Evolutionary conservation across 2,113 vertebrate species (phyloP).

Genomic region (Sitta europaea): DNA sequence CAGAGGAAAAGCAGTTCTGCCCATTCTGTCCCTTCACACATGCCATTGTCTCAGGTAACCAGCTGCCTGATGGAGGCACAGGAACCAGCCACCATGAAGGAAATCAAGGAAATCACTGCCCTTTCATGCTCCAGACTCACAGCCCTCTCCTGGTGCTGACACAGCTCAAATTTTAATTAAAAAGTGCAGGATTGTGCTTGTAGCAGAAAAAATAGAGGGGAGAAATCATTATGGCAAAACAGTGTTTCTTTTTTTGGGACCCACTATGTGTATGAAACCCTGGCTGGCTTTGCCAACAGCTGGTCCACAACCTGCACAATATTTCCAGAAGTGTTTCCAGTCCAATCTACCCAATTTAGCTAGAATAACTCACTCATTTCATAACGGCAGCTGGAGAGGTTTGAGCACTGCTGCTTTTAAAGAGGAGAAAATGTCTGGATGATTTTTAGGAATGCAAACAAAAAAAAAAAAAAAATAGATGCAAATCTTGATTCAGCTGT

Average conservation of each 20-base stretch:
- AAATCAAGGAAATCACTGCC: neutral
- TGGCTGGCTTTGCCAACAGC: slow-evolving; percentile 28
- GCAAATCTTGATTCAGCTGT: neutral
- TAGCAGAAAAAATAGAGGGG: neutral
- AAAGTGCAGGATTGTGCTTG: neutral
- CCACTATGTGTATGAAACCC: neutral
- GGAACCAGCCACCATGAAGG: neutral
- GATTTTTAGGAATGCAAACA: slow-evolving; percentile 49
- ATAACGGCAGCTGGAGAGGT: slow-evolving; percentile 20
- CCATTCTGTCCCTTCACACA: neutral
- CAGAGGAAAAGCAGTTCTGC: neutral
- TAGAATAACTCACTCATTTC: slow-evolving; percentile 31
- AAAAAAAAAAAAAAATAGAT: neutral
- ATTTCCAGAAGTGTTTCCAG: slow-evolving; percentile 52
- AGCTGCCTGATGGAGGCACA: neutral
- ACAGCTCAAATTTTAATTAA: slow-evolving; percentile 4
- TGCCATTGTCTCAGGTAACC: neutral
- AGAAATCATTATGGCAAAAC: neutral
- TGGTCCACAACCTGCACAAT: slow-evolving; percentile 33
- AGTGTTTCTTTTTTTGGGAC: neutral
- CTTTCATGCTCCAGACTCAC: neutral
- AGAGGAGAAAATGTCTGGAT: slow-evolving; percentile 8
- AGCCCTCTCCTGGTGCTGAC: neutral
- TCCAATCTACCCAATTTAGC: slow-evolving; percentile 26
- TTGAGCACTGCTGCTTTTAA: slow-evolving; percentile 30